Conservation (phyloP, 2,888 invertebrate genomes). For the Helleia helle region DNA sequence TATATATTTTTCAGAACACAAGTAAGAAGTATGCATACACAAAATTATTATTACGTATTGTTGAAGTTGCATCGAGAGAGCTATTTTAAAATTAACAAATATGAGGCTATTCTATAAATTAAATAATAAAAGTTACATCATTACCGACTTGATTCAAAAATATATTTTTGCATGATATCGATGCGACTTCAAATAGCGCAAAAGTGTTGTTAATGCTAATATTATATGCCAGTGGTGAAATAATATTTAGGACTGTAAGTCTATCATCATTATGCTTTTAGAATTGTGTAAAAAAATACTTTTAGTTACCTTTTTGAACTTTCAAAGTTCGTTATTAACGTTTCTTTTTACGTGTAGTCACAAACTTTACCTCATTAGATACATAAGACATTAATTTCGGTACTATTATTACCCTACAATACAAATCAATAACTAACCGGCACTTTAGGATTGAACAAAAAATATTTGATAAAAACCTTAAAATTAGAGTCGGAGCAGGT, state of each 20-base stretch:
- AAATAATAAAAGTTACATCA: conserved; percentile 11
- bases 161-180: conserved; percentile 12
- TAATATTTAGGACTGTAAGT: conserved; percentile 63
- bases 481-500: no score
- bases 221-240: conserved; percentile 56
- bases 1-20: conserved; percentile 57
- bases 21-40: conserved; percentile 31
- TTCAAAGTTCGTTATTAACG: conserved; percentile 61
- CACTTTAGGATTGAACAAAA: conserved; percentile 2
- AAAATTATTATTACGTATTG: conserved; percentile 24
- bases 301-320: conserved; percentile 70
- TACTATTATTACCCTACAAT: not conserved
- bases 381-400: conserved; percentile 30
- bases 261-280: conserved; percentile 45
- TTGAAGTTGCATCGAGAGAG: conserved; percentile 17
- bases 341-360: conserved; percentile 40
- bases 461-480: no score
- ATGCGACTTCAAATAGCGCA: conserved; percentile 20
- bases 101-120: conserved; percentile 25
- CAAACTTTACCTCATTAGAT: conserved; percentile 63
- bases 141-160: conserved; percentile 1
- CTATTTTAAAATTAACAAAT: conserved; percentile 12
- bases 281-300: conserved; percentile 48
- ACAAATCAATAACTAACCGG: no score
- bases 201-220: conserved; percentile 45